Evolutionary conservation across 2,888 invertebrate genomes (phyloP), one percentile per base, ranked within the genome.

Genomic region (Caenorhabditis afra): DNA sequence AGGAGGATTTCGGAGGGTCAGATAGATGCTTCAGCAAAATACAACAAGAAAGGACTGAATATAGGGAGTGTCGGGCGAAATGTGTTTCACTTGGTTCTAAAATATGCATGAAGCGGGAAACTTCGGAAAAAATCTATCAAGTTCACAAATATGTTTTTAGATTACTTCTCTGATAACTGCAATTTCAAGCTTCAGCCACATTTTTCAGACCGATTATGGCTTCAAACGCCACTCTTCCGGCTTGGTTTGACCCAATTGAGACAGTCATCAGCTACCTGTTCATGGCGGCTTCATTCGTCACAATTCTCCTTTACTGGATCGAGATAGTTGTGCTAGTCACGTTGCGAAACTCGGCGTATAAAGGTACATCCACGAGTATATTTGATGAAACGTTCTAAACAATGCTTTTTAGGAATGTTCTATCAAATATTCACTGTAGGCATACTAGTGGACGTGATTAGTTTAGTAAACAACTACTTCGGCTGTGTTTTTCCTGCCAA

Each of bases 351-450:
- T 39, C 76, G 7, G 22, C 64, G 16, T 83, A 81, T 47, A 76
- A 81, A 62, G 81, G 82, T 81, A 57, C 14, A 3, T 16, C 16
- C 0, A 41, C 20, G n/a, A n/a, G n/a, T n/a, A n/a, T n/a, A n/a
- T n/a, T n/a, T n/a, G n/a, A n/a, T n/a, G n/a, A n/a, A n/a, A n/a
- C n/a, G n/a, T n/a, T n/a, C n/a, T n/a, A n/a, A n/a, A n/a, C n/a
- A n/a, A n/a, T n/a, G n/a, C n/a, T n/a, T 29, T 29, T 29, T 7
- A 83, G 83, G 83, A 55, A 83, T 83, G 83, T 83, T 83, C 29
- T 83, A 81, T 49, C 79, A 73, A 62, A 83, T 83, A 14, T 83
- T 83, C 62, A 79, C 79, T 41, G 57, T 83, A 49, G 83, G 83
- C 5, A 73, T 78, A 8, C 61, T 58, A 7, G 73, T 83, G 0